phyloP scores from a whole-genome alignment of 2,888 invertebrate species.

The Drosophila cognata region DNA sequence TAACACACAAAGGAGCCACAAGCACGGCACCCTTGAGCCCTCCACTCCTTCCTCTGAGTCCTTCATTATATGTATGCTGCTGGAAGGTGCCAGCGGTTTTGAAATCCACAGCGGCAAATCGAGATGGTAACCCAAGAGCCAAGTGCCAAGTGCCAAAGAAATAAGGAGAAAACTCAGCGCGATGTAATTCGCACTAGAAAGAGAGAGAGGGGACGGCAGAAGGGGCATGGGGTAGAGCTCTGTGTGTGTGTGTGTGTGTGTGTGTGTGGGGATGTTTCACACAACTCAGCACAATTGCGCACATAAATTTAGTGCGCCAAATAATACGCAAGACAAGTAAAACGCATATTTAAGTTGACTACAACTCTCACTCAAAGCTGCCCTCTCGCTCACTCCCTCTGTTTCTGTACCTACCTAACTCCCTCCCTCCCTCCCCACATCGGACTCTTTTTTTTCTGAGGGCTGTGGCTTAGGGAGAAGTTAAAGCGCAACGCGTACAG shows the following conservation, averaged over 20 bases:
- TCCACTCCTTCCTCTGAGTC: neutral
- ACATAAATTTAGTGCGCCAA: slow-evolving; percentile 79
- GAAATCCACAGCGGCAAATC: slow-evolving; percentile 54
- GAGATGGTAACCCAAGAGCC: slow-evolving; percentile 53
- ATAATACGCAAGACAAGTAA: slow-evolving; percentile 73
- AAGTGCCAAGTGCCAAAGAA: slow-evolving; percentile 19
- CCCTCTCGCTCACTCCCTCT: neutral
- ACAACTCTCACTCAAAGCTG: slow-evolving; percentile 24
- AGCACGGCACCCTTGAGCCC: slow-evolving; percentile 10
- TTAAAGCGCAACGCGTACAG: slow-evolving; percentile 9
- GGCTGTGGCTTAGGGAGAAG: neutral
- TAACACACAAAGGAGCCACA: slow-evolving; percentile 76
- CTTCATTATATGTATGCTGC: neutral
- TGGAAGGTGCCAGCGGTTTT: slow-evolving; percentile 44
- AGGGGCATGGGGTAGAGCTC: neutral
- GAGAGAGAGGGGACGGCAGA: neutral
- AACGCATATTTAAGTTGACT: slow-evolving; percentile 64
- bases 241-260: neutral
- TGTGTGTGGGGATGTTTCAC: slow-evolving; percentile 40
- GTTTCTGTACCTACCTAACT: neutral
- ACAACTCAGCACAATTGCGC: slow-evolving; percentile 79
- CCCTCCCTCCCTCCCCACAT: no score
- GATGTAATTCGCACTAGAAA: slow-evolving; percentile 48
- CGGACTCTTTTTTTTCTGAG: neutral
- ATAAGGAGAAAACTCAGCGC: slow-evolving; percentile 38